These are phyloP conservation scores for Rhinichthys klamathensis DNA, from an alignment of 2,113 vertebrate species.

Conservation along the genomic window DNA sequence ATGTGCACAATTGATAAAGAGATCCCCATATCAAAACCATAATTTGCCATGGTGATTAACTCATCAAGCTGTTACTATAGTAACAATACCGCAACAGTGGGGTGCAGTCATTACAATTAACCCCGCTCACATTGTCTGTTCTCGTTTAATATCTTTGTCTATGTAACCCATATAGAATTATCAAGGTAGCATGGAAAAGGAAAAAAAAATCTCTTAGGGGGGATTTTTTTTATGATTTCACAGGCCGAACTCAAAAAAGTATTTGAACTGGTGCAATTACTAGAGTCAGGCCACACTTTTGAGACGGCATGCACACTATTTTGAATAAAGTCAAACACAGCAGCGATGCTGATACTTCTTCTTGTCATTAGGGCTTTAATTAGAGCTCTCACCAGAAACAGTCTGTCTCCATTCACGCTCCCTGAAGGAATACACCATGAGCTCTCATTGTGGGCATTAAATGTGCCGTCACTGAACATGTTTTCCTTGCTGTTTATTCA, in stretches of 20 bases:
- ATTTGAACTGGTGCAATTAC: slow-evolving; percentile 42
- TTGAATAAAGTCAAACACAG: slow-evolving; percentile 8
- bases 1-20: slow-evolving; percentile 44
- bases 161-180: slow-evolving; percentile 63
- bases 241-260: slow-evolving; percentile 25
- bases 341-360: neutral
- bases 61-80: slow-evolving; percentile 70
- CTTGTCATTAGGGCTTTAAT: slow-evolving; percentile 30
- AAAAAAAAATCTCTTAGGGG: slow-evolving; percentile 40
- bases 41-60: slow-evolving; percentile 62
- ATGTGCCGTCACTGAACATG: slow-evolving; percentile 22
- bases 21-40: slow-evolving; percentile 52
- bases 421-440: slow-evolving; percentile 40
- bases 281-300: neutral
- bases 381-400: slow-evolving; percentile 18
- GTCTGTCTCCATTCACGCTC: slow-evolving; percentile 27
- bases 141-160: slow-evolving; percentile 64
- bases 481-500: slow-evolving; percentile 39
- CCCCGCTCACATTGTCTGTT: slow-evolving; percentile 69
- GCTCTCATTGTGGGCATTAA: slow-evolving; percentile 41
- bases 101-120: slow-evolving; percentile 76
- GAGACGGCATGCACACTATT: neutral
- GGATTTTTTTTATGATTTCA: slow-evolving; percentile 51
- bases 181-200: slow-evolving; percentile 42
- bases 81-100: slow-evolving; percentile 65